Conservation (phyloP, 2,797 vertebrate genomes). For the Oophaga sylvatica region DNA sequence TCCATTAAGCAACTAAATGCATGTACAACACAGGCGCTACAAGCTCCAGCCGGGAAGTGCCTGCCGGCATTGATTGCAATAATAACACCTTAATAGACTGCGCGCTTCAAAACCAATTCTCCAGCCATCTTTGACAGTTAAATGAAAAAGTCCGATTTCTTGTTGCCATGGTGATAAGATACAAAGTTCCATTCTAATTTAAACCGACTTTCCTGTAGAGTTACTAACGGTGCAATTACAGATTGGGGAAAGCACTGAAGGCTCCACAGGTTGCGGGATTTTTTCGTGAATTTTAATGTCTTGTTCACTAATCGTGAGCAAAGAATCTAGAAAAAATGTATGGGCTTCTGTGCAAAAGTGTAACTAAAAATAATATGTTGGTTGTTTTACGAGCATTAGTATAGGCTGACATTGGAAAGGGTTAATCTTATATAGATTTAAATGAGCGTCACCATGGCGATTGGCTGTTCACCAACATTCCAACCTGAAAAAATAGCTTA, state of each 20-base stretch:
- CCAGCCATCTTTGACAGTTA: slow-evolving; percentile 43
- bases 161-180: slow-evolving; percentile 40
- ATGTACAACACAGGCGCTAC: slow-evolving; percentile 35
- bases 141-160: slow-evolving; percentile 41
- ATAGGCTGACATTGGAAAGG: too few species aligned
- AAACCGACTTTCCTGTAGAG: slow-evolving; percentile 10
- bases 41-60: slow-evolving; percentile 21
- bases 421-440: too few species aligned
- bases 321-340: not conserved
- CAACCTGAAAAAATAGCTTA: too few species aligned
- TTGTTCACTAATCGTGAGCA: not conserved
- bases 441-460: too few species aligned
- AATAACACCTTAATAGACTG: slow-evolving; percentile 54
- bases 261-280: not conserved
- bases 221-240: slow-evolving; percentile 35
- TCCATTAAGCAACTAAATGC: slow-evolving; percentile 46
- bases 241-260: not conserved
- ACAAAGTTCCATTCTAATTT: slow-evolving; percentile 25
- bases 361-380: not conserved
- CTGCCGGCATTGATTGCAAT: slow-evolving; percentile 50
- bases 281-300: not conserved
- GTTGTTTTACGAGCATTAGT: too few species aligned
- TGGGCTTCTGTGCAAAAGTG: not conserved
- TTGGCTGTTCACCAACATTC: too few species aligned
- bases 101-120: slow-evolving; percentile 32